Evolutionary conservation across 1,140 invertebrate species (phyloP).

Genomic region (Halictus rubicundus): DNA sequence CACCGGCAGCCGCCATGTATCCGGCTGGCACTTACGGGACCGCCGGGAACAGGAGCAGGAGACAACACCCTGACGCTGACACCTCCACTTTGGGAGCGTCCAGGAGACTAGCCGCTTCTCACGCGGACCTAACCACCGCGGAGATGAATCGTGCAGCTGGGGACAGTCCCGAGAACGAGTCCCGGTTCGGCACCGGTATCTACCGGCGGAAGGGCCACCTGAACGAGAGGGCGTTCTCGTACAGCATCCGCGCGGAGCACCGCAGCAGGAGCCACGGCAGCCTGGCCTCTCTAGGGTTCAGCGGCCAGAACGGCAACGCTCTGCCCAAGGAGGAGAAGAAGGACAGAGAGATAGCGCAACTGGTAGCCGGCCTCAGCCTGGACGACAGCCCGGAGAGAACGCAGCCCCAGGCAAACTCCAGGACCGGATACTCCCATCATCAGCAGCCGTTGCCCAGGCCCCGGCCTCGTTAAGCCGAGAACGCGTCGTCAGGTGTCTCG

Average conservation of each 20-base stretch:
- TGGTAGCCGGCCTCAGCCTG: conserved; percentile 92
- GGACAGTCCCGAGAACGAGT: conserved; percentile 85
- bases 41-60: conserved; percentile 82
- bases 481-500: neutral
- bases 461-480: conserved; percentile 70
- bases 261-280: conserved; percentile 94
- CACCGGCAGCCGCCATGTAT: conserved; percentile 81
- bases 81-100: conserved; percentile 72
- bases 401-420: conserved; percentile 82
- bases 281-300: conserved; percentile 87
- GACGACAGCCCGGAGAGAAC: conserved; percentile 88
- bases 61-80: conserved; percentile 80
- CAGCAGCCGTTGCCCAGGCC: conserved; percentile 76
- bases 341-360: conserved; percentile 94
- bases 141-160: conserved; percentile 82
- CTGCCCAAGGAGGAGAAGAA: conserved; percentile 88
- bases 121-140: conserved; percentile 69
- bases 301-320: conserved; percentile 72
- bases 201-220: conserved; percentile 94
- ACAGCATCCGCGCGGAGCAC: conserved; percentile 96
- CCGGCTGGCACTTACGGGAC: conserved; percentile 79
- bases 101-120: conserved; percentile 74
- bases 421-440: conserved; percentile 76
- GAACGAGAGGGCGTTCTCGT: conserved; percentile 96
- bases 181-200: conserved; percentile 91